Evolutionary conservation across 2,797 vertebrate genomes (phyloP).

Genomic region (Ceyx erithaca): DNA sequence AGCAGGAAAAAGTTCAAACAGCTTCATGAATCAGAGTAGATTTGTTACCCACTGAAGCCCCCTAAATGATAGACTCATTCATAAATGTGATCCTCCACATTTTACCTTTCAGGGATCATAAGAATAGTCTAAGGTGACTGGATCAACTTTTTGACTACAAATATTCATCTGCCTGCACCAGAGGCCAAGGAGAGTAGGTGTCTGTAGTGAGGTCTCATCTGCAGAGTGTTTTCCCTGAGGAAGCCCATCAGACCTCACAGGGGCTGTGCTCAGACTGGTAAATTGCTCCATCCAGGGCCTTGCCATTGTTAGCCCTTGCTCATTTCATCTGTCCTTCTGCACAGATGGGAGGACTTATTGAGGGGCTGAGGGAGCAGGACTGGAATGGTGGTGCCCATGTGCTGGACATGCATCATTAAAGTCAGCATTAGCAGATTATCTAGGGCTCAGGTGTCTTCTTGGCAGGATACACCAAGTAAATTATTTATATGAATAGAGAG

Average conservation of each 20-base stretch:
- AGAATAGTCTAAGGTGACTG: background rate
- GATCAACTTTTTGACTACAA: background rate
- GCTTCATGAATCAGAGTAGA: background rate
- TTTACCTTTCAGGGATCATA: background rate
- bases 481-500: constrained; percentile 59
- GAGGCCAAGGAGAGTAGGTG: background rate
- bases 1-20: background rate
- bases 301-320: background rate
- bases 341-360: constrained; percentile 24
- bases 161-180: background rate
- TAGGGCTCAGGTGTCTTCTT: constrained; percentile 62
- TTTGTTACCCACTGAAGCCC: background rate
- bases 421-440: background rate
- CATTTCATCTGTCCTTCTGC: constrained; percentile 14
- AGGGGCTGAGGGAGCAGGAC: background rate
- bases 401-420: constrained; percentile 32
- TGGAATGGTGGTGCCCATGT: background rate
- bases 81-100: background rate
- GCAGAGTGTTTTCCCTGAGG: background rate
- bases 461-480: constrained; percentile 5
- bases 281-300: background rate
- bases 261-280: background rate
- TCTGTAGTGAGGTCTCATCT: constrained; percentile 9
- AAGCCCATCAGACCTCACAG: background rate
- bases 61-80: background rate